These are phyloP conservation scores for Centropus unirufus DNA, from an alignment of 2,113 vertebrate species.

Conservation along the genomic window DNA sequence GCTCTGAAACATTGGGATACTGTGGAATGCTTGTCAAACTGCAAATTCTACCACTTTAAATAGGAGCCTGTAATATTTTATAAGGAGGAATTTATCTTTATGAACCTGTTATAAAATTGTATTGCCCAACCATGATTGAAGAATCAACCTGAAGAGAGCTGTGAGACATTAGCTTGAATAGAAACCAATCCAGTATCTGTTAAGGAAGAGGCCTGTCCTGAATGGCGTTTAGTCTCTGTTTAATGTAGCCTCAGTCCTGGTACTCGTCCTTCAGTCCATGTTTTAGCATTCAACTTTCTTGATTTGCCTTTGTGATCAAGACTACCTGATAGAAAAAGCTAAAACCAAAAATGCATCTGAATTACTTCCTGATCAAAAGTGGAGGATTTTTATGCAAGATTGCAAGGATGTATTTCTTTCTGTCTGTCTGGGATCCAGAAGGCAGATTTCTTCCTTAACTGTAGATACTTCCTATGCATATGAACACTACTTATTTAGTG, in stretches of 20 bases:
- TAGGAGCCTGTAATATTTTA: not conserved
- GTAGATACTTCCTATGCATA: not conserved
- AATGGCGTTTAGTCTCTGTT: not conserved
- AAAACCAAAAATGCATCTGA: not conserved
- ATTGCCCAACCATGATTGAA: not conserved
- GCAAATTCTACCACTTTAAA: not conserved
- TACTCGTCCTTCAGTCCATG: not conserved
- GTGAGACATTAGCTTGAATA: not conserved
- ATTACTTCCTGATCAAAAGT: not conserved
- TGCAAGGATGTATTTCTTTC: not conserved
- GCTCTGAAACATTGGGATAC: not conserved
- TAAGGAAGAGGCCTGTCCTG: not conserved
- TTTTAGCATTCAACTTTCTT: not conserved
- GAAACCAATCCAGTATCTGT: not conserved
- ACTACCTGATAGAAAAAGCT: not conserved
- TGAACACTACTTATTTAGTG: not conserved
- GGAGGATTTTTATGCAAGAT: not conserved
- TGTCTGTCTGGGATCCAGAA: not conserved
- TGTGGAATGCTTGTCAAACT: not conserved
- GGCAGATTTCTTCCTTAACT: not conserved
- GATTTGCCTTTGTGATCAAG: not conserved
- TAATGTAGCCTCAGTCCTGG: not conserved
- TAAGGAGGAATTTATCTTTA: not conserved
- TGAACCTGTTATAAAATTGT: not conserved
- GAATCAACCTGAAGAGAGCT: not conserved